Base-by-base conservation (phyloP, 2,113 vertebrate species). In the Terrapene triunguis region DNA sequence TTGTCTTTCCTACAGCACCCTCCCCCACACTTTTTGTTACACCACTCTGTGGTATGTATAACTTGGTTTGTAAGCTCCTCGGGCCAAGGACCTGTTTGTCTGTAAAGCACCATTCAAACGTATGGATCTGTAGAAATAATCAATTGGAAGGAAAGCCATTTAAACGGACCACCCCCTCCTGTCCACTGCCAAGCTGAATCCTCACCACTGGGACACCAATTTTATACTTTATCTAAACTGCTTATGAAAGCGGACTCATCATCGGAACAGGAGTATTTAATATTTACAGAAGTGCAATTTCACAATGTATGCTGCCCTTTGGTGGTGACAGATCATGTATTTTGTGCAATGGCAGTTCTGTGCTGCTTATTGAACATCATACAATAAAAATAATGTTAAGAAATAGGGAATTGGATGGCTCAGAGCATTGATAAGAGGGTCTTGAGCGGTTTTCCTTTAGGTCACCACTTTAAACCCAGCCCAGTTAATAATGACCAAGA, bases 51-150 rank as follows among this genome's bases (percentile, higher is more conserved):
- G 0, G 76, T 38, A 10, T 10, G 85, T 87, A 84, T 89, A 92
- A 93, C 51, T 38, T 53, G 74, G 48, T 74, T 88, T 95, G 88
- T 65, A 81, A 93, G 81, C n/a, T 87, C 38, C 74, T 62, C 25
- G 50, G 84, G 87, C 51, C 38, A 54, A 90, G 78, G 65, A 89
- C 94, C 57, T 83, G n/a, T 76, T 76, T 44, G 72, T 44, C 38
- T 13, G 10, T 38, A 47, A 44, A 76, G 24, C 24, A 62, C 96
- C 47, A 62, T 3, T n/a, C 50, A 87, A 97, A 85, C 62, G 88
- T 65, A 79, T 88, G 74, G 79, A 47, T 85, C 72, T 91, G 92
- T 62, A 80, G 22, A 88, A 51, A 57, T 16, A 19, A 84, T 50
- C 32, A 1, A 42, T 0, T 57, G 89, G 57, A 82, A 92, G 80